Evolutionary conservation across 1,140 invertebrate species (phyloP), one percentile per base, ranked within the genome.

Genomic region (Plodia interpunctella): DNA sequence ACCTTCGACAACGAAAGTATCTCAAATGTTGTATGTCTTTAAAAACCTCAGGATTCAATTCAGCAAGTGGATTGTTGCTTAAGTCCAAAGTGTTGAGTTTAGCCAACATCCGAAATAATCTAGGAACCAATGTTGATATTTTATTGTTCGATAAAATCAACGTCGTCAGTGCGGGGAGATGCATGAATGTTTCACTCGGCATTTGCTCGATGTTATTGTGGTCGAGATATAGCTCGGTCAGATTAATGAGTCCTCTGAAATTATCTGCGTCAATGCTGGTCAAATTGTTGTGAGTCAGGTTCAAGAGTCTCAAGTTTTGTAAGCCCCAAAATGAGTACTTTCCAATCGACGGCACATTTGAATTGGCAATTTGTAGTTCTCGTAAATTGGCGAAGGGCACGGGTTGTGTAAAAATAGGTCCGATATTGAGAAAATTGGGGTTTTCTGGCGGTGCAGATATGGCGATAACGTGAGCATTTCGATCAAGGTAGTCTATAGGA

Each of bases 211-310:
- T 93, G 65, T 93, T 90, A 88, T 98, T 98, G 79, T 96, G 93
- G 74, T 97, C 96, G 30, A 98, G 91, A 88, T 97, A 94, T 55
- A 98, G 90, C 69, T 97, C 95, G 25, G 93, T 92, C 11, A 98
- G 90, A 74, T 93, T 94, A 70, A 94, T 92, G 63, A 97, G 87
- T 30, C 93, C 93, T 8, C 91, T 78, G 73, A 98, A 97, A 85
- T 98, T 97, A 73, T 95, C 93, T 59, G 96, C 93, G 49, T 96
- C 90, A 4, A 95, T 91, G 65, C 92, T 91, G 9, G 93, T 94
- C 52, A 97, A 93, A 69, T 95, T 95, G 79, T 97, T 96, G 68
- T 93, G 88, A 0, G 94, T 93, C 9, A 97, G 87, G 80, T 96
- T 94, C 38, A 97, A 89, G 25, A 93, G 80, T 62, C 91, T 91